These are phyloP conservation scores for Ancistrus triradiatus DNA, from an alignment of 2,113 vertebrate species.

Conservation along the genomic window DNA sequence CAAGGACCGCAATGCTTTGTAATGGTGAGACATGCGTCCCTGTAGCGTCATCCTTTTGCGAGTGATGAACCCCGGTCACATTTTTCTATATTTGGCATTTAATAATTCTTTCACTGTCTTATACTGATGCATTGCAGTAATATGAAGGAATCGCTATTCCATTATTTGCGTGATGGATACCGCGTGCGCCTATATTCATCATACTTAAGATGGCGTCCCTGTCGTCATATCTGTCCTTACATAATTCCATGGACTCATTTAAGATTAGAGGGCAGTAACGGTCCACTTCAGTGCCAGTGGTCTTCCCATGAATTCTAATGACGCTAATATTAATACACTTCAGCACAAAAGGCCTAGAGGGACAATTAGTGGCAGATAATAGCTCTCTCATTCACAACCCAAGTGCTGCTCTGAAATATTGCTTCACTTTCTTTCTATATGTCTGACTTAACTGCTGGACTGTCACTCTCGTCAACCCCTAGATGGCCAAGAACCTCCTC, in stretches of 20 bases:
- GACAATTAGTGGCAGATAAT: slow-evolving; percentile 66
- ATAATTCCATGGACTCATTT: slow-evolving; percentile 16
- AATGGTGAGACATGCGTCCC: slow-evolving; percentile 49
- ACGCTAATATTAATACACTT: slow-evolving; percentile 54
- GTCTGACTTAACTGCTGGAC: slow-evolving; percentile 55
- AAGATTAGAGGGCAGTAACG: slow-evolving; percentile 45
- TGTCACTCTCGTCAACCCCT: slow-evolving; percentile 51
- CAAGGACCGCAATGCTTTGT: slow-evolving; percentile 52
- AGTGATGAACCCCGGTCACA: slow-evolving; percentile 12
- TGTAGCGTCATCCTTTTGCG: slow-evolving; percentile 38
- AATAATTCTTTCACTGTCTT: neutral
- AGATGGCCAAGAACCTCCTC: too few species aligned
- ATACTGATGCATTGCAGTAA: neutral
- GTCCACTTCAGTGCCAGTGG: slow-evolving; percentile 45
- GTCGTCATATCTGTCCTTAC: neutral
- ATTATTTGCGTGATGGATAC: neutral
- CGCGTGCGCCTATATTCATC: slow-evolving; percentile 4
- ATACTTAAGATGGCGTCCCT: neutral
- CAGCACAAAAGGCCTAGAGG: slow-evolving; percentile 57
- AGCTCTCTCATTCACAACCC: slow-evolving; percentile 38
- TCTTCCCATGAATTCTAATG: slow-evolving; percentile 59
- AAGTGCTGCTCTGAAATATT: slow-evolving; percentile 57
- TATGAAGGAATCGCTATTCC: neutral
- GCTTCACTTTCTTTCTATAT: slow-evolving; percentile 59
- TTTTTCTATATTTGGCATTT: slow-evolving; percentile 17